These are phyloP conservation scores for Esox lucius DNA, from an alignment of 2,797 vertebrate species.

Conservation along the genomic window DNA sequence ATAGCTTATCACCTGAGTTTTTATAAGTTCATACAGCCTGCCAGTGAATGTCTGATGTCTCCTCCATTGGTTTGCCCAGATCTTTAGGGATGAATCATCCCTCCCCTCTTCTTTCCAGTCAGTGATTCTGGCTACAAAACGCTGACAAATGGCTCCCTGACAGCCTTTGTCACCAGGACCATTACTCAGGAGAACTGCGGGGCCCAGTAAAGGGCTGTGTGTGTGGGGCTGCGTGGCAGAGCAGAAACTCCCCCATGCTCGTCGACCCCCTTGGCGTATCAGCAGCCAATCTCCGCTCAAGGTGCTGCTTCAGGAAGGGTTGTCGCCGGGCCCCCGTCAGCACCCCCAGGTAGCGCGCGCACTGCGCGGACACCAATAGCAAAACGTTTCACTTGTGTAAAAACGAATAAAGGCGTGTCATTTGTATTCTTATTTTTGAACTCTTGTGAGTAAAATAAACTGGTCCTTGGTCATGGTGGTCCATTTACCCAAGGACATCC, in stretches of 20 bases:
- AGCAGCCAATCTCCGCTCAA: background rate
- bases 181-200: constrained; percentile 19
- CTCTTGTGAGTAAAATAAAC: constrained; percentile 37
- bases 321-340: too few species aligned
- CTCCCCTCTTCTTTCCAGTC: constrained; percentile 19
- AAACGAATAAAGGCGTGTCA: too few species aligned
- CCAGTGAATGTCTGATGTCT: background rate
- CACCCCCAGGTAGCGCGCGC: background rate
- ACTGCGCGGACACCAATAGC: constrained; percentile 15
- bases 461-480: constrained; percentile 30
- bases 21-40: too few species aligned
- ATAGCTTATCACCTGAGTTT: too few species aligned
- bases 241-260: background rate
- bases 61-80: background rate
- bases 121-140: constrained; percentile 28
- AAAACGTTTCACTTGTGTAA: constrained; percentile 18
- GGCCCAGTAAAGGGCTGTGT: background rate
- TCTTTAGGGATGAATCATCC: constrained; percentile 19
- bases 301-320: background rate
- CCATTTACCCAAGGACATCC: constrained; percentile 48
- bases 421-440: too few species aligned
- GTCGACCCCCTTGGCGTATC: background rate
- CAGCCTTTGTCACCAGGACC: constrained; percentile 21
- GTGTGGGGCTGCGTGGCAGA: background rate
- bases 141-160: constrained; percentile 32